Percentiles rank a stretch among this genome's conserved stretches.
Conservation (phyloP, 2,797 vertebrate species). For the Anableps anableps region DNA sequence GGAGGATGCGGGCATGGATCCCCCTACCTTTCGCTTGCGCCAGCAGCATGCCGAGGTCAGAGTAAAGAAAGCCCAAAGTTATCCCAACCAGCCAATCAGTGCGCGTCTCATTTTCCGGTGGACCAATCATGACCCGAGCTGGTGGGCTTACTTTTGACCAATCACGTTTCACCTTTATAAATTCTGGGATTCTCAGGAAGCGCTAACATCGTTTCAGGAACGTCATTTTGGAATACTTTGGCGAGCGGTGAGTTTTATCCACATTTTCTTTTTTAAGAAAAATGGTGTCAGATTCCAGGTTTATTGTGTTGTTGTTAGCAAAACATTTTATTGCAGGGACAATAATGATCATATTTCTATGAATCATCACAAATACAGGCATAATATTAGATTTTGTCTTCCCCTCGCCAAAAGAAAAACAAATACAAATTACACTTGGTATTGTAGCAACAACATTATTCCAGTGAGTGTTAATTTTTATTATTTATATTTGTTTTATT, state of each 20-base stretch:
- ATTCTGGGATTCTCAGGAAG: no score
- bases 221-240: not conserved
- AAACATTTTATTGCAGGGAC: not conserved
- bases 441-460: not conserved
- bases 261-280: not conserved
- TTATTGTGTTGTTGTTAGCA: not conserved
- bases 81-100: not conserved
- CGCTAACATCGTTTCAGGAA: not conserved
- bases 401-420: no score
- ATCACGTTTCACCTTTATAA: not conserved
- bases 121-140: not conserved
- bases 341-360: not conserved
- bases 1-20: slow-evolving; percentile 54
- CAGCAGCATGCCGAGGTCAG: no score
- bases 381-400: not conserved
- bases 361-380: not conserved
- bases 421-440: no score
- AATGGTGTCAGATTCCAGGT: not conserved
- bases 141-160: not conserved
- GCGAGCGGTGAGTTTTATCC: no score
- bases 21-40: slow-evolving; percentile 37
- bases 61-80: no score
- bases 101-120: not conserved
- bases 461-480: not conserved
- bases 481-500: not conserved